Conservation (phyloP, 2,888 invertebrate genomes). For the Mythimna loreyi region DNA sequence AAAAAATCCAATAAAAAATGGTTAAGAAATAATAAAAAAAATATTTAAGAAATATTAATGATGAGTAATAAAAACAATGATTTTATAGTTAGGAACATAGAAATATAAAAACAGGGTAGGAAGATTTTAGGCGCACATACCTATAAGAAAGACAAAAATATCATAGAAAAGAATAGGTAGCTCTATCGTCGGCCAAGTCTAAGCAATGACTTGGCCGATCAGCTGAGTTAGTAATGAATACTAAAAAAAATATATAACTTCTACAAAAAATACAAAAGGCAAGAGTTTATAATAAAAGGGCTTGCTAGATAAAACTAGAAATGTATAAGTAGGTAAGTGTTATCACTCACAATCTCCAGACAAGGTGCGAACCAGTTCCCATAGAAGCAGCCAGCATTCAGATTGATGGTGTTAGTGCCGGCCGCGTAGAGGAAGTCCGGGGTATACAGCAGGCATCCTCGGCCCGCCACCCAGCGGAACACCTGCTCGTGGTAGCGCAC, state of each 20-base stretch:
- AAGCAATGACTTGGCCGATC: too few species aligned
- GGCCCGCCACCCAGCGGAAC: constrained; percentile 85
- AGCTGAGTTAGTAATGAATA: too few species aligned
- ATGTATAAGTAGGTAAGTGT: neutral
- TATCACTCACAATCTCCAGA: constrained; percentile 82
- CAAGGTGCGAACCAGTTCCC: constrained; percentile 82
- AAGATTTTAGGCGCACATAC: too few species aligned
- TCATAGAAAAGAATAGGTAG: too few species aligned
- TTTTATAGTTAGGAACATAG: too few species aligned
- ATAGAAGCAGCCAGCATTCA: constrained; percentile 80
- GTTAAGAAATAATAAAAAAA: too few species aligned
- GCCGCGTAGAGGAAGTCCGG: constrained; percentile 81
- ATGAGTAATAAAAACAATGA: too few species aligned
- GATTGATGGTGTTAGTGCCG: constrained; percentile 78
- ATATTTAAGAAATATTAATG: too few species aligned
- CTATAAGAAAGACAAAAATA: too few species aligned
- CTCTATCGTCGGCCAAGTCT: too few species aligned
- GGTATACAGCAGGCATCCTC: constrained; percentile 84
- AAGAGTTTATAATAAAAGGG: neutral
- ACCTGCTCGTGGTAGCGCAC: constrained; percentile 83
- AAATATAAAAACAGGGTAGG: too few species aligned
- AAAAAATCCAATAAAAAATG: too few species aligned
- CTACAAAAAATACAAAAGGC: neutral
- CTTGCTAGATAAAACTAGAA: neutral
- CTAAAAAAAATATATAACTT: neutral